Percentiles rank a stretch among this genome's conserved stretches.
These are phyloP conservation scores for Ferrisia virgata DNA, from an alignment of 2,888 invertebrate species.

Conservation along the genomic window DNA sequence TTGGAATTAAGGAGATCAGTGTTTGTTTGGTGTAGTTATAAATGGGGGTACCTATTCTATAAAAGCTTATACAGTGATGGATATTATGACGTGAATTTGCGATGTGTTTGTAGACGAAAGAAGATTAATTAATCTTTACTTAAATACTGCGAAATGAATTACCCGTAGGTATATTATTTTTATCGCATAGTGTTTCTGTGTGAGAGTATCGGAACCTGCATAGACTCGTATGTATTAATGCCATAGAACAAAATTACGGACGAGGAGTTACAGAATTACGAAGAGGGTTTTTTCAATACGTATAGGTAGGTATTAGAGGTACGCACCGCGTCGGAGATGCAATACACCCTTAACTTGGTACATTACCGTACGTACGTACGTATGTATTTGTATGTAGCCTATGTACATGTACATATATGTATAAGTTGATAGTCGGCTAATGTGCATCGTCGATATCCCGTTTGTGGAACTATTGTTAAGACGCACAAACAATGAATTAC, in stretches of 20 bases:
- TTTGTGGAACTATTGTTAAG: slow-evolving; percentile 37
- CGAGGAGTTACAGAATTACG: neutral
- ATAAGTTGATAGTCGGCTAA: slow-evolving; percentile 42
- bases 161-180: neutral
- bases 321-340: slow-evolving; percentile 15
- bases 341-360: slow-evolving; percentile 42
- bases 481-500: slow-evolving; percentile 37
- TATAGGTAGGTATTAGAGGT: too few relatives aligned
- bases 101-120: too few relatives aligned
- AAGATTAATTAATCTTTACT: neutral
- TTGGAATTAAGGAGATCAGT: too few relatives aligned
- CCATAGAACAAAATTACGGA: neutral
- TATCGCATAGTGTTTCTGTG: neutral
- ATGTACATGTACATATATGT: too few relatives aligned
- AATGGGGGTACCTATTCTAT: too few relatives aligned
- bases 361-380: too few relatives aligned
- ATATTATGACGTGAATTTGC: too few relatives aligned
- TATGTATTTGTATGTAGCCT: too few relatives aligned
- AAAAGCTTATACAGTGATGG: too few relatives aligned
- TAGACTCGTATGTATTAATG: neutral
- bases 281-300: neutral
- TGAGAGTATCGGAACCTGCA: neutral
- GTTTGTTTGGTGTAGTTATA: too few relatives aligned
- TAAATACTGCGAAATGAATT: neutral
- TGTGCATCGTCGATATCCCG: slow-evolving; percentile 41